Evolutionary conservation across 2,113 vertebrate species (phyloP), one percentile per base, ranked within the genome.

Genomic region (Reinhardtius hippoglossoides): DNA sequence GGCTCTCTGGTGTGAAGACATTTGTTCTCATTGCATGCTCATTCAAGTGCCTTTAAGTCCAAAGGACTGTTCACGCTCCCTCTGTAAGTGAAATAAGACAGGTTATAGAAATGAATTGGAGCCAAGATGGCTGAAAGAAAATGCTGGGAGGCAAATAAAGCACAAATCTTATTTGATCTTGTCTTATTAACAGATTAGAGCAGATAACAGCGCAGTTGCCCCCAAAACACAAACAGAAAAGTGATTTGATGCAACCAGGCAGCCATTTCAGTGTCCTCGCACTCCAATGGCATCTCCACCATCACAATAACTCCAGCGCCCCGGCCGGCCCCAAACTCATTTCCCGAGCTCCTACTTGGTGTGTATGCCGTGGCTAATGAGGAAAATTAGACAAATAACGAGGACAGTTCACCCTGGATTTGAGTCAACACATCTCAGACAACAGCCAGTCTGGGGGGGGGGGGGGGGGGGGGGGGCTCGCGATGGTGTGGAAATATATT

Each of bases 361-460:
- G 52, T 67, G 67, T 74, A 14, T 13, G 75, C 60, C 20, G 42
- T 23, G 57, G 83, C 83, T 88, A 89, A 91, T 82, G 63, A 87
- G 80, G 37, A 4, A 80, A 88, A 88, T 84, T 78, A 89, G 60
- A 90, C 71, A 81, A 78, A 84, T 72, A 83, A 87, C n/a, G 52
- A 80, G 67, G 20, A 66, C 71, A 71, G 78, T 72, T 83, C 75
- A 60, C 24, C 42, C 27, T 85, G 82, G 77, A 87, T 82, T 86
- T 66, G 67, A 87, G 79, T 82, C 81, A 80, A 85, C 75, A 73
- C 82, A 60, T 88, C 82, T 76, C 75, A 67, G 73, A 81, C 71
- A 78, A 50, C 82, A 88, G 67, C 66, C 70, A 68, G 37, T 77
- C 67, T 70, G 44, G 58, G 52, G 55, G 54, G 54, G 27, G 58